Conservation (phyloP, 2,797 vertebrate genomes). For the Coregonus suidteri region DNA sequence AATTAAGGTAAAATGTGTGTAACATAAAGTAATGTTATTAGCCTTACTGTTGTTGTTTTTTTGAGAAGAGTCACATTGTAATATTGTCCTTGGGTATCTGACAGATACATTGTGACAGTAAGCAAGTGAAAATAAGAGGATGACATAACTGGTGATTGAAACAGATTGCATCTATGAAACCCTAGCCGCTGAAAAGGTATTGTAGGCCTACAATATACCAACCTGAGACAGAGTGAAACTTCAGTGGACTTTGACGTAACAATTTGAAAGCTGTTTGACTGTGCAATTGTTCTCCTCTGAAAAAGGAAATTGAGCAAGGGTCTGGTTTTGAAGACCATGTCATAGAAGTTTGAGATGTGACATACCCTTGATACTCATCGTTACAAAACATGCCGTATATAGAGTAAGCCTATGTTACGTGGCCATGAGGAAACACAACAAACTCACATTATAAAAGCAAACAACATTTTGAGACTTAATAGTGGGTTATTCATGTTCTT, state of each 20-base stretch:
- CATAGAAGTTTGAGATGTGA: slow-evolving; percentile 57
- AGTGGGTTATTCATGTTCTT: neutral
- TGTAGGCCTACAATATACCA: slow-evolving; percentile 1
- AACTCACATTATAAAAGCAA: neutral
- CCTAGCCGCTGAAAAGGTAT: slow-evolving; percentile 1
- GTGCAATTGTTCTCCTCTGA: slow-evolving; percentile 40
- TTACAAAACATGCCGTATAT: neutral
- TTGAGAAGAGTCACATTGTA: neutral
- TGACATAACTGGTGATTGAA: slow-evolving; percentile 25
- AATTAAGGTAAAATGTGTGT: neutral
- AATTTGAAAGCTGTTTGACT: slow-evolving; percentile 37
- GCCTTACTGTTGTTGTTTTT: neutral
- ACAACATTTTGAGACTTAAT: neutral
- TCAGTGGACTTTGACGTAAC: slow-evolving; percentile 20
- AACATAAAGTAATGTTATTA: neutral
- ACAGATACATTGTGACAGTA: slow-evolving; percentile 4
- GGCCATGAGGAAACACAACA: neutral
- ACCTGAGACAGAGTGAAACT: slow-evolving; percentile 41
- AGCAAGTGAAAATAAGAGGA: slow-evolving; percentile 31
- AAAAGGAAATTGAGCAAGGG: slow-evolving; percentile 54
- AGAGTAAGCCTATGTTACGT: neutral
- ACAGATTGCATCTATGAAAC: slow-evolving; percentile 25
- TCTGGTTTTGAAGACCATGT: slow-evolving; percentile 31
- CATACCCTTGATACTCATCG: neutral
- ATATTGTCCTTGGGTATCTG: slow-evolving; percentile 13